Percentiles rank a stretch among this genome's conserved stretches.
phyloP scores from a whole-genome alignment of 1,140 invertebrate genomes.

The Phenacoccus solenopsis region DNA sequence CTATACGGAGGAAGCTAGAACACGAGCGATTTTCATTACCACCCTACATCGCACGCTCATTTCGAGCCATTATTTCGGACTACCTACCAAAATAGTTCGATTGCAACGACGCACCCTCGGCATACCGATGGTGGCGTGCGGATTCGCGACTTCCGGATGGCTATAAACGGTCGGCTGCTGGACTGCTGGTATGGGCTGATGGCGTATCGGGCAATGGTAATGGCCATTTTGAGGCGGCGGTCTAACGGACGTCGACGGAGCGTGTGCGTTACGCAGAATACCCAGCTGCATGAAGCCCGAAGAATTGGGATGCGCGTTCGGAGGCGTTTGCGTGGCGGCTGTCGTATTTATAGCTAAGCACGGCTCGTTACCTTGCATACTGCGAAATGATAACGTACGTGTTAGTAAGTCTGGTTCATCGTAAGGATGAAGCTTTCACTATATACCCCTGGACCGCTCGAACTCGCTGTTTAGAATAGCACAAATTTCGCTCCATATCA shows the following conservation, averaged over 20 bases:
- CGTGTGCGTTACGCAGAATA: neutral
- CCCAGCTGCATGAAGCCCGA: neutral
- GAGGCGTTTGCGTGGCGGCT: neutral
- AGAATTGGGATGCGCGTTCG: constrained; percentile 1
- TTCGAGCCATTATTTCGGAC: neutral
- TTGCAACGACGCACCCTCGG: neutral
- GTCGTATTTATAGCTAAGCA: neutral
- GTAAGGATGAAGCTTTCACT: too few species aligned
- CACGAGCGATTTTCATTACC: too few species aligned
- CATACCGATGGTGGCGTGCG: neutral
- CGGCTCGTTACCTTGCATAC: neutral
- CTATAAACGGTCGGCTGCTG: constrained; percentile 6
- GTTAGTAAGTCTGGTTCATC: too few species aligned
- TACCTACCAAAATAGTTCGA: neutral
- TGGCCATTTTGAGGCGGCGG: constrained; percentile 3
- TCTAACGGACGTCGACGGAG: neutral
- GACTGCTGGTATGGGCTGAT: neutral
- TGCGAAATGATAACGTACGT: neutral
- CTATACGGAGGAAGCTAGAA: neutral
- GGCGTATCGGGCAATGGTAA: neutral
- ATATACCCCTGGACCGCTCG: too few species aligned
- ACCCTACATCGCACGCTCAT: too few species aligned
- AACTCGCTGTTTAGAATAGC: too few species aligned
- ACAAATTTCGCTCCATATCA: too few species aligned
- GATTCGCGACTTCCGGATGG: neutral